Base-by-base conservation (phyloP, 1,140 invertebrate species). In the Lysiphlebus fabarum region DNA sequence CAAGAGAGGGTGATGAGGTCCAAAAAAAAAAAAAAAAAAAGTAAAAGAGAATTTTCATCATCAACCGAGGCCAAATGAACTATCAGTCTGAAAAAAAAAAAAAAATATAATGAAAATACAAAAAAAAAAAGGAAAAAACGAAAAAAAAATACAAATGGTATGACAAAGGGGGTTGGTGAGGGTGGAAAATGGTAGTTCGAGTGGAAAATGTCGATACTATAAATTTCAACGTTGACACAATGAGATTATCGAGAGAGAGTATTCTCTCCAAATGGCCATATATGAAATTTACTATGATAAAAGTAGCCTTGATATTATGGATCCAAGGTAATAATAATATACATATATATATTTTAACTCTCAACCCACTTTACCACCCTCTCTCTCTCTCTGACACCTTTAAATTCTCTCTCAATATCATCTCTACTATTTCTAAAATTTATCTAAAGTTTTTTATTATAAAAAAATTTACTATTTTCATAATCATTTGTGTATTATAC, bases 131-230 rank as follows among this genome's bases (percentile, higher is more conserved):
- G 43, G 5, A 11, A 14, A 44, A 14, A 14, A 44, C 10, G 45
- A 14, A 26, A 14, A 49, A 49, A 49, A 49, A 49, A 17, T 9
- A 49, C 8, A 8, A 7, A 49, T 7, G 6, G 33, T 26, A 34
- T 11, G 38, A 51, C 33, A 51, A 40, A 14, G 49, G 36, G 38
- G 49, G 1, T 51, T 6, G 9, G 33, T 51, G 38, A n/a, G 5
- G 11, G 11, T 8, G 37, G 38, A 36, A 11, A 7, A 51, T 51
- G 40, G 12, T 33, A 41, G 56, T 33, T 50, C 47, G 56, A 40
- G 56, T 58, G 56, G 49, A 53, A 58, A 58, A 49, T 50, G 56
- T 53, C 56, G 49, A 58, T 58, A 58, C 48, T 48, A 58, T 58
- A 58, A 58, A 58, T 58, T 58, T 58, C 47, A 53, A 43, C 56